These are phyloP conservation scores for Andrena camellia DNA, from an alignment of 2,888 invertebrate genomes.

Conservation along the genomic window DNA sequence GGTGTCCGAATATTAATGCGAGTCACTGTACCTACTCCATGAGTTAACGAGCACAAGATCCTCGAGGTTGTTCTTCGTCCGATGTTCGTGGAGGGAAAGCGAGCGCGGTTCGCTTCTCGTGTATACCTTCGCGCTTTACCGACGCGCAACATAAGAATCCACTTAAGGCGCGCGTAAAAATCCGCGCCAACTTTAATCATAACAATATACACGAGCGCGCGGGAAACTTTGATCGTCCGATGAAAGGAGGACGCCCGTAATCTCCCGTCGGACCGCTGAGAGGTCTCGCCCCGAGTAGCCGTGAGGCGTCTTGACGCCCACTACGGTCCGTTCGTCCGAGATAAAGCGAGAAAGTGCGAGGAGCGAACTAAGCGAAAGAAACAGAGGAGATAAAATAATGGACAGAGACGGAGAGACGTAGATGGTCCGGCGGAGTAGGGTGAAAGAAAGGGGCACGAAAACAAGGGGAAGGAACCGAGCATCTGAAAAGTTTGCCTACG, in stretches of 20 bases:
- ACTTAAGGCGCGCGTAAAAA: constrained; percentile 56
- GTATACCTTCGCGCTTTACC: not conserved
- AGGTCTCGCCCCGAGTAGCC: constrained; percentile 20
- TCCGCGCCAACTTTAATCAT: constrained; percentile 60
- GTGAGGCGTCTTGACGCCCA: constrained; percentile 39
- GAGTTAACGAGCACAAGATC: constrained; percentile 6
- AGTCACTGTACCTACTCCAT: no score
- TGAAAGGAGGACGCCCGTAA: constrained; percentile 51
- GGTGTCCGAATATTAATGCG: no score
- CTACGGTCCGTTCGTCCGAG: not conserved
- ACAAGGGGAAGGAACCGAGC: constrained; percentile 26
- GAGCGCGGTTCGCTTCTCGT: not conserved
- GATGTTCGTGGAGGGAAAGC: not conserved
- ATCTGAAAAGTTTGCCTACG: constrained; percentile 39
- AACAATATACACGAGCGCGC: constrained; percentile 45
- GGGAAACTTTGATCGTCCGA: constrained; percentile 61
- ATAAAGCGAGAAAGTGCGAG: not conserved
- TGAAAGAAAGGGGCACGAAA: constrained; percentile 2
- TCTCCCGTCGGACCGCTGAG: constrained; percentile 31
- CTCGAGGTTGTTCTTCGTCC: not conserved
- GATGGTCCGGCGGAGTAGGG: not conserved
- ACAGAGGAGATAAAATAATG: not conserved
- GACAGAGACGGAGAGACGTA: not conserved
- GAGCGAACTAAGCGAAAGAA: not conserved
- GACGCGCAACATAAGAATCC: constrained; percentile 58